Percentiles rank a stretch among this genome's conserved stretches.
These are phyloP conservation scores for Carassius gibelio DNA, from an alignment of 2,113 vertebrate genomes.

Conservation along the genomic window DNA sequence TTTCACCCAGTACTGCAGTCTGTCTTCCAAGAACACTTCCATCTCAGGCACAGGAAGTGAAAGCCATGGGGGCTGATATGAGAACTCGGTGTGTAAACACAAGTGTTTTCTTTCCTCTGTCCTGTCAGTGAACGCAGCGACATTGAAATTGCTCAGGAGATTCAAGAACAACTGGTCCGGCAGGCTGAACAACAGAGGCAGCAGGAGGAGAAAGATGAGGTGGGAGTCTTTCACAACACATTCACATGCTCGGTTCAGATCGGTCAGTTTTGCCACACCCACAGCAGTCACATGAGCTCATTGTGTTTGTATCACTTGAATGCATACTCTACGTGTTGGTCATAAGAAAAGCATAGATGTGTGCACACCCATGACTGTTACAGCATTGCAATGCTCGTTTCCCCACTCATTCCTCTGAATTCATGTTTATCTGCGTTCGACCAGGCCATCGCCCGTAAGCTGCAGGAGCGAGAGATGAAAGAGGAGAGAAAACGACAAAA, in stretches of 20 bases:
- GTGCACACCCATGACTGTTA: background rate
- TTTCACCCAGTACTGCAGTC: background rate
- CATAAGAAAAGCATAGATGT: background rate
- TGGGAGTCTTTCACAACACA: conserved; percentile 58
- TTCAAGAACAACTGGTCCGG: conserved; percentile 90
- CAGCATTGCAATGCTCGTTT: background rate
- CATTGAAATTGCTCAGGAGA: conserved; percentile 92
- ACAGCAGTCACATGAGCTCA: background rate
- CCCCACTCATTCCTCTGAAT: background rate
- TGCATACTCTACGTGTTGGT: background rate
- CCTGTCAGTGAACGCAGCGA: conserved; percentile 84
- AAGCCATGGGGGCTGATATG: background rate
- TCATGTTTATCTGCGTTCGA: conserved; percentile 34
- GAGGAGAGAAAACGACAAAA: conserved; percentile 90
- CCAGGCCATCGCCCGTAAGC: conserved; percentile 91
- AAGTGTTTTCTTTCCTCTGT: background rate
- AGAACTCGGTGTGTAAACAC: background rate
- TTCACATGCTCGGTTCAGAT: no score
- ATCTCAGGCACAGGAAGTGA: background rate
- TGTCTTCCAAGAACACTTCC: background rate
- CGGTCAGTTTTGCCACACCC: background rate
- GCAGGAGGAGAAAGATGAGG: conserved; percentile 94
- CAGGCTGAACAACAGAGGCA: conserved; percentile 85
- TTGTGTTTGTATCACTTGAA: background rate
- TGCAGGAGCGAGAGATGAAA: conserved; percentile 91